These are phyloP conservation scores for Cyprinodon diabolis DNA, from an alignment of 2,797 vertebrate genomes.

Conservation along the genomic window DNA sequence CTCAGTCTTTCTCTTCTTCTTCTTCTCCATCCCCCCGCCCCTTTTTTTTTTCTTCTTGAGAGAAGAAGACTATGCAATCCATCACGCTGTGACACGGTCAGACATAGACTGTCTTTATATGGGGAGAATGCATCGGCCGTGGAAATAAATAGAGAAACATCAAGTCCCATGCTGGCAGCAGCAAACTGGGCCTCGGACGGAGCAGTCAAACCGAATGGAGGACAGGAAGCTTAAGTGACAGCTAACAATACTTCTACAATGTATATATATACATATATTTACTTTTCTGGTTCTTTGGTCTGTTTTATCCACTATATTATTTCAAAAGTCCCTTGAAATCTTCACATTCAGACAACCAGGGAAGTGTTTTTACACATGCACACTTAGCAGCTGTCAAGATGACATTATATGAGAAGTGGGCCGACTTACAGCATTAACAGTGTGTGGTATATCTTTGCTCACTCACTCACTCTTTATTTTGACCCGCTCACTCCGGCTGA, in stretches of 20 bases:
- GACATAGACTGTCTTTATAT: slow-evolving; percentile 79
- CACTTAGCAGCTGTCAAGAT: slow-evolving; percentile 9
- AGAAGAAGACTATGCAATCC: slow-evolving; percentile 72
- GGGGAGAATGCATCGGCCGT: slow-evolving; percentile 68
- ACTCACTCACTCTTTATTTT: slow-evolving; percentile 50
- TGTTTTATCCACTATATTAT: background rate
- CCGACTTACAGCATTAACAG: slow-evolving; percentile 17
- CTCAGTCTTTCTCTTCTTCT: slow-evolving; percentile 53
- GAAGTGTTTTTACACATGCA: slow-evolving; percentile 3
- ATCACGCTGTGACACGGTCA: slow-evolving; percentile 72
- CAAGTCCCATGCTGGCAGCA: slow-evolving; percentile 62
- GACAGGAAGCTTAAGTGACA: slow-evolving; percentile 35
- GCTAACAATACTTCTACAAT: slow-evolving; percentile 11
- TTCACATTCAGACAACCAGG: slow-evolving; percentile 11
- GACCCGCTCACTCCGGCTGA: slow-evolving; percentile 62
- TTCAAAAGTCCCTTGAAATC: slow-evolving; percentile 12
- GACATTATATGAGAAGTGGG: slow-evolving; percentile 25
- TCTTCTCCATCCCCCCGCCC: slow-evolving; percentile 44
- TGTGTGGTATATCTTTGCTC: slow-evolving; percentile 20
- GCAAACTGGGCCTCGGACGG: slow-evolving; percentile 68
- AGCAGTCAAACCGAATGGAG: slow-evolving; percentile 68
- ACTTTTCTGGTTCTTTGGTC: background rate
- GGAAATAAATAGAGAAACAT: slow-evolving; percentile 77
- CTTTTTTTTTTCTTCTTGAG: slow-evolving; percentile 53
- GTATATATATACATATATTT: slow-evolving; percentile 5